phyloP scores from a whole-genome alignment of 2,888 invertebrate species.

The Cremastinae sp. region DNA sequence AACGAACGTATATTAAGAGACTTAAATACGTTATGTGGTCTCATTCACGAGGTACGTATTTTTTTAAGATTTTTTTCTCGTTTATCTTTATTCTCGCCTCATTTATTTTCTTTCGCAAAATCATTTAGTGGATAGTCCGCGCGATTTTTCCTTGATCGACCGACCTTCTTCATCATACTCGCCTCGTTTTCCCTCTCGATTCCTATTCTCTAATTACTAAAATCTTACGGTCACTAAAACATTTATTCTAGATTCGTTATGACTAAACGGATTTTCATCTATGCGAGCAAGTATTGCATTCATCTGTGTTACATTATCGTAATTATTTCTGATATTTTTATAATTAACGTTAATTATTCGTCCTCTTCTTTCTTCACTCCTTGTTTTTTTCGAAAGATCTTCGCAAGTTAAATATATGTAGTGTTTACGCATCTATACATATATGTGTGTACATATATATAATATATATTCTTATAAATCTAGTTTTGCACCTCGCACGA shows the following conservation, averaged over 20 bases:
- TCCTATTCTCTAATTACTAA: conserved; percentile 60
- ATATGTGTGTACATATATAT: conserved; percentile 36
- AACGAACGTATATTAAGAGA: conserved; percentile 36
- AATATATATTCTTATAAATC: conserved; percentile 27
- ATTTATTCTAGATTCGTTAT: conserved; percentile 59
- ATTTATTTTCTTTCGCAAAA: conserved; percentile 43
- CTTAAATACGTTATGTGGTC: conserved; percentile 44
- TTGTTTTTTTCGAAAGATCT: conserved; percentile 41
- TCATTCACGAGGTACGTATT: conserved; percentile 46
- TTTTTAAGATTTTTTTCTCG: not conserved
- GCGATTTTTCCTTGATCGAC: conserved; percentile 54
- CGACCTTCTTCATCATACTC: not conserved
- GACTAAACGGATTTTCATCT: conserved; percentile 61
- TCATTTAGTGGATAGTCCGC: conserved; percentile 56
- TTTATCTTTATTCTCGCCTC: not conserved
- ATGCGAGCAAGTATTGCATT: conserved; percentile 59
- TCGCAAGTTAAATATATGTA: conserved; percentile 31
- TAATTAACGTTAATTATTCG: conserved; percentile 36
- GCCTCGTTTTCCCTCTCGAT: conserved; percentile 9
- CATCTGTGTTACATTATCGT: conserved; percentile 38
- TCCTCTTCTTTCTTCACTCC: conserved; percentile 6
- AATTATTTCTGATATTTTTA: not conserved
- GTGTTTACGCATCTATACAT: conserved; percentile 24
- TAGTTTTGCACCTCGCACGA: conserved; percentile 43
- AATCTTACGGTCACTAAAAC: conserved; percentile 67